phyloP scores from a whole-genome alignment of 92 coral and sea anemone species.

The Porites lobata region DNA sequence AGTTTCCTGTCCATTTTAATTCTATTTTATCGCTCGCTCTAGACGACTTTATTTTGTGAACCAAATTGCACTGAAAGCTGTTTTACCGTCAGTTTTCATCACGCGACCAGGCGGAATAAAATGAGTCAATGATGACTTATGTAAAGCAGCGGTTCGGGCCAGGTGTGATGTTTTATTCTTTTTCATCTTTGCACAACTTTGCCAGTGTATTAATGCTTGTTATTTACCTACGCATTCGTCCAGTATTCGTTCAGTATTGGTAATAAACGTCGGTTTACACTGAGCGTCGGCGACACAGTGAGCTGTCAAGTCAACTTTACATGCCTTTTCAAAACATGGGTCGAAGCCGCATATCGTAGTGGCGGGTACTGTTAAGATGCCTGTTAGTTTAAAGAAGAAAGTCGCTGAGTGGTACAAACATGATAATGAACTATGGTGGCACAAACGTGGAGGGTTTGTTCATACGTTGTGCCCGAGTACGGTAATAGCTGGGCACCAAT shows the following conservation, averaged over 20 bases:
- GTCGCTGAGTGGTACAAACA: not conserved
- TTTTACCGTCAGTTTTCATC: too few relatives aligned
- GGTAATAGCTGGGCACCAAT: too few relatives aligned
- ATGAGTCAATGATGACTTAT: too few relatives aligned
- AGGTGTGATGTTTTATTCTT: too few relatives aligned
- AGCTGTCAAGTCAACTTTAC: conserved; percentile 71
- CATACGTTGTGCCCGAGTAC: too few relatives aligned
- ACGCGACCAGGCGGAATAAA: too few relatives aligned
- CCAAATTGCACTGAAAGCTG: too few relatives aligned
- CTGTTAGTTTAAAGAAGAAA: not conserved
- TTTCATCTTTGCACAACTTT: too few relatives aligned
- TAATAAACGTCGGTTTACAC: conserved; percentile 84
- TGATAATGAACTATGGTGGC: not conserved
- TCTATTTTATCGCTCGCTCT: too few relatives aligned
- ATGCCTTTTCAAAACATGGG: conserved; percentile 85
- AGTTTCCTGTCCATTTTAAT: too few relatives aligned
- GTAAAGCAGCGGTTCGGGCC: too few relatives aligned
- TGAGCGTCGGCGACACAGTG: conserved; percentile 82
- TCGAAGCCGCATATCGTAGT: conserved; percentile 72
- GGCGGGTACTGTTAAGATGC: conserved; percentile 26
- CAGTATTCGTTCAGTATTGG: conserved; percentile 64
- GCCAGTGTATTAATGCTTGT: not conserved
- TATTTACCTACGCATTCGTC: conserved; percentile 85
- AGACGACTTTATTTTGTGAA: too few relatives aligned
- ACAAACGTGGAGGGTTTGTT: not conserved